Evolutionary conservation across 2,797 vertebrate species (phyloP).

Genomic region (Simalia tracyae): DNA sequence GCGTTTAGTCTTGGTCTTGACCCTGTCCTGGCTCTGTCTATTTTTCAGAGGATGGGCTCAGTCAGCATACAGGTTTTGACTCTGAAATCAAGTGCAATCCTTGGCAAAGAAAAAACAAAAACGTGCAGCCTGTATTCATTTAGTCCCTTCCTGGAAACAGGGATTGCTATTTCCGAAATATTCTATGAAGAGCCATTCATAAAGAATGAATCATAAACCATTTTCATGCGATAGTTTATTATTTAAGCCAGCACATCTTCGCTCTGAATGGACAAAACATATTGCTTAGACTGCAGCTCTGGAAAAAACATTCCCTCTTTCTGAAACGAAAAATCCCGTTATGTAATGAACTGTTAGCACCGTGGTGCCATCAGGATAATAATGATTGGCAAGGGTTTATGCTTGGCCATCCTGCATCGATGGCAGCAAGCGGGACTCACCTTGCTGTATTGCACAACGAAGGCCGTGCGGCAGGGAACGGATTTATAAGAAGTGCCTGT

Average conservation of each 20-base stretch:
- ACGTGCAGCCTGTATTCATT: neutral
- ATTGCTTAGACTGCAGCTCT: neutral
- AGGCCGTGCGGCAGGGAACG: neutral
- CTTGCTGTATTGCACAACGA: neutral
- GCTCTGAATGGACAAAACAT: neutral
- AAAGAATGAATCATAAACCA: neutral
- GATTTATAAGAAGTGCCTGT: neutral
- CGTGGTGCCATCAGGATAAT: neutral
- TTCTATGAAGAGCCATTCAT: neutral
- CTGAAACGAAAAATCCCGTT: neutral
- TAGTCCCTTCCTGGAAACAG: neutral
- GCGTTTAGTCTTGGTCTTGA: neutral
- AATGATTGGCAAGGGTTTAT: constrained; percentile 12
- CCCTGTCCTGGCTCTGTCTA: neutral
- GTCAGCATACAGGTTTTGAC: neutral
- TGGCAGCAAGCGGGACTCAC: neutral
- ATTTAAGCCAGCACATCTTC: neutral
- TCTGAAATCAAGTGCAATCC: neutral
- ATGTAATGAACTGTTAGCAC: neutral
- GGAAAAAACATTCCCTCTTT: constrained; percentile 16
- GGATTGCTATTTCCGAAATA: neutral
- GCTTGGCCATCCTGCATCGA: neutral
- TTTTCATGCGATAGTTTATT: neutral
- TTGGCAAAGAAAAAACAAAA: neutral
- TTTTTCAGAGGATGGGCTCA: neutral